Percentiles rank a stretch among this genome's conserved stretches.
phyloP scores from a whole-genome alignment of 2,797 vertebrate species.

The Eulemur rubriventer region DNA sequence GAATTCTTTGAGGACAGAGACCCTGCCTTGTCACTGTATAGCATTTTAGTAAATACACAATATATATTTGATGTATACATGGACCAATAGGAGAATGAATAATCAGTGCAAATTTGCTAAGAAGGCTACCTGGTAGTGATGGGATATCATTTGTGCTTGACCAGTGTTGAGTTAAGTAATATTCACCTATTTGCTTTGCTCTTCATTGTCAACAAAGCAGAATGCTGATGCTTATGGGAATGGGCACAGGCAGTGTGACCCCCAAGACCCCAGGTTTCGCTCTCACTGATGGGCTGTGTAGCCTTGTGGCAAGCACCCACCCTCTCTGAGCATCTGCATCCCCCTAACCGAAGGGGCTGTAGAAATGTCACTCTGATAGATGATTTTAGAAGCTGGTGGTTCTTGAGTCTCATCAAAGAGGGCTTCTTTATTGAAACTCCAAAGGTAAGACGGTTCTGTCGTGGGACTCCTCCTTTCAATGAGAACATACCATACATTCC shows the following conservation, averaged over 20 bases:
- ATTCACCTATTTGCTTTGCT: background rate
- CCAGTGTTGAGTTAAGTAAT: background rate
- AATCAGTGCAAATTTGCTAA: background rate
- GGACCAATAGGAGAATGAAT: background rate
- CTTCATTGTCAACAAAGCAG: background rate
- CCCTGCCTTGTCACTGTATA: background rate
- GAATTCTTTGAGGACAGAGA: background rate
- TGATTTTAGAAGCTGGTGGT: background rate
- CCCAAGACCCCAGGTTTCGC: background rate
- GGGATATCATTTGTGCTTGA: background rate
- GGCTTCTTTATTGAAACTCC: background rate
- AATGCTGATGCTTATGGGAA: background rate
- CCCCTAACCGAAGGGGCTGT: too few species aligned
- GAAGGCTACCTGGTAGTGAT: too few species aligned
- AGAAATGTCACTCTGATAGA: background rate
- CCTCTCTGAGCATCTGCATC: background rate
- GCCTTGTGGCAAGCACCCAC: background rate
- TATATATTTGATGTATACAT: background rate
- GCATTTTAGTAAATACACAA: accelerated
- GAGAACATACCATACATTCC: background rate
- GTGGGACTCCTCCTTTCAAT: background rate
- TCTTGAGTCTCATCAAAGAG: background rate
- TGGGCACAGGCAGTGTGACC: too few species aligned
- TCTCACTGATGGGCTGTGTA: background rate
- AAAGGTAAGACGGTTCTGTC: background rate